Percentiles rank a stretch among this genome's conserved stretches.
These are phyloP conservation scores for Bhutanitis thaidina DNA, from an alignment of 2,888 invertebrate species.

Conservation along the genomic window DNA sequence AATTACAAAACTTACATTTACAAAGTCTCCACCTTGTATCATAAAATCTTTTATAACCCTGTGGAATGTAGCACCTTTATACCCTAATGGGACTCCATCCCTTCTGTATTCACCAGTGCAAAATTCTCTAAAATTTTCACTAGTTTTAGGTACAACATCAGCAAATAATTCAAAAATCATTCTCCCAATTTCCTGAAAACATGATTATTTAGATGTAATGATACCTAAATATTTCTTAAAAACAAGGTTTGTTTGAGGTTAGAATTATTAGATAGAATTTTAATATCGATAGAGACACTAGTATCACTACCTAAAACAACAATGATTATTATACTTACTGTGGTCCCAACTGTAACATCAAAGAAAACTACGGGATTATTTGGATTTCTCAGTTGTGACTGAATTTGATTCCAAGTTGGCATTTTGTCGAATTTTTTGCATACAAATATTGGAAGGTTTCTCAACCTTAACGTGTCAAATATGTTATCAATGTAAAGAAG, in stretches of 20 bases:
- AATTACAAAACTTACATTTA: slow-evolving; percentile 86
- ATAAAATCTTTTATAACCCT: slow-evolving; percentile 99
- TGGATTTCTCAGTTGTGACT: slow-evolving; percentile 91
- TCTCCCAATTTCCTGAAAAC: slow-evolving; percentile 93
- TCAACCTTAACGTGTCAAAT: no score
- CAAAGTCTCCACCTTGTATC: slow-evolving; percentile 99
- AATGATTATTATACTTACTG: slow-evolving; percentile 74
- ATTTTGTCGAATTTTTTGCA: slow-evolving; percentile 77
- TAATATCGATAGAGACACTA: no score
- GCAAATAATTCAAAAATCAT: slow-evolving; percentile 99
- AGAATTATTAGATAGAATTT: background rate
- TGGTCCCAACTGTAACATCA: slow-evolving; percentile 97
- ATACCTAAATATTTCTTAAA: background rate
- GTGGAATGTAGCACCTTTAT: slow-evolving; percentile 97
- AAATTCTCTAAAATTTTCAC: slow-evolving; percentile 98
- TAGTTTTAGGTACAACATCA: slow-evolving; percentile 97
- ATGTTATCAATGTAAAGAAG: no score
- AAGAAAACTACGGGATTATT: slow-evolving; percentile 99
- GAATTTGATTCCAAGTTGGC: slow-evolving; percentile 98
- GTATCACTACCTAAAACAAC: no score
- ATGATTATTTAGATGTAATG: background rate
- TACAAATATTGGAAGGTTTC: no score
- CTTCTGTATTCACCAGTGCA: slow-evolving; percentile 98
- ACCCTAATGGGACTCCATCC: slow-evolving; percentile 97
- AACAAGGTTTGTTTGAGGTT: background rate